These are phyloP conservation scores for Telenomus remus DNA, from an alignment of 1,140 invertebrate genomes.

Conservation along the genomic window DNA sequence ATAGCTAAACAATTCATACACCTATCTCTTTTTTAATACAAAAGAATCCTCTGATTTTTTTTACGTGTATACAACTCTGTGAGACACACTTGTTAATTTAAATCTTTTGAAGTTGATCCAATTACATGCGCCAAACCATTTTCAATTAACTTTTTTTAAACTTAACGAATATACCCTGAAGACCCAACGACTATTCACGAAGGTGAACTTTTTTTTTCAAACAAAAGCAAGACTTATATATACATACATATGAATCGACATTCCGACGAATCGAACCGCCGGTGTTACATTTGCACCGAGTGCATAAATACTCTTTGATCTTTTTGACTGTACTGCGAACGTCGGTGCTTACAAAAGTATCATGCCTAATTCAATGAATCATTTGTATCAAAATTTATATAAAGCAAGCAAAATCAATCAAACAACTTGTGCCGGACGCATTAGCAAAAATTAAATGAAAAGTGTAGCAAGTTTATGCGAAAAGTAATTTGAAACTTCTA, in stretches of 20 bases:
- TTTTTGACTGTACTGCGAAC: constrained; percentile 35
- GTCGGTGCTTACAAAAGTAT: constrained; percentile 37
- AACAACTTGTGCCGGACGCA: not conserved
- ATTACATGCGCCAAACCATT: constrained; percentile 9
- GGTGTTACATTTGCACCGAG: constrained; percentile 31
- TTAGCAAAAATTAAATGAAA: constrained; percentile 1
- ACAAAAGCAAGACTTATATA: constrained; percentile 33
- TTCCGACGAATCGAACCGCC: constrained; percentile 40
- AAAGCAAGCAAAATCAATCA: constrained; percentile 19
- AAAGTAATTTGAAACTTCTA: constrained; percentile 22
- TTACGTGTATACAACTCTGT: not conserved
- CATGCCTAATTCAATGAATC: constrained; percentile 25
- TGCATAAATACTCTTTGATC: constrained; percentile 39
- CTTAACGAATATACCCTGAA: too few relatives aligned
- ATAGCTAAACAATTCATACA: constrained; percentile 28
- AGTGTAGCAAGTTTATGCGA: constrained; percentile 36
- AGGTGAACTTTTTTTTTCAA: constrained; percentile 3
- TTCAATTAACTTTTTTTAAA: constrained; percentile 6
- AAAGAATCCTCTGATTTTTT: not conserved
- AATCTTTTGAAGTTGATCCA: constrained; percentile 5
- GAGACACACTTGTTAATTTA: constrained; percentile 5
- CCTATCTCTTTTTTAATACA: constrained; percentile 11
- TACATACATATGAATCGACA: constrained; percentile 23
- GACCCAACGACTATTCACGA: constrained; percentile 5
- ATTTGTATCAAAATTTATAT: constrained; percentile 44